Percentiles rank a stretch among this genome's conserved stretches.
Evolutionary conservation across 2,797 vertebrate genomes (phyloP).

Genomic region (Dermochelys coriacea): DNA sequence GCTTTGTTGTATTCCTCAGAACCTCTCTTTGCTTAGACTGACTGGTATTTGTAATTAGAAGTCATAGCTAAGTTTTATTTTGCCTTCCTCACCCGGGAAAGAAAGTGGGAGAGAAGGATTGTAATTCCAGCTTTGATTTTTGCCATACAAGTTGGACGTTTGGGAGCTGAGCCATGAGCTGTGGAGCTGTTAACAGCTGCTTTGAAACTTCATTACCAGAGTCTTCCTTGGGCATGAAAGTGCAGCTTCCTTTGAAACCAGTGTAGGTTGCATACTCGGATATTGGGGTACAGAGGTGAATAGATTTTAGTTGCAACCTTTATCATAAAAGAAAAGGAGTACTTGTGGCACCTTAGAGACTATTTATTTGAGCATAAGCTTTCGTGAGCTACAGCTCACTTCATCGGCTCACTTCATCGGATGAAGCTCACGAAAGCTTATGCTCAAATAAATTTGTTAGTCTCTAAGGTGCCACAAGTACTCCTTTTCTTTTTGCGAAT

Average conservation of each 20-base stretch:
- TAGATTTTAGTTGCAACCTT: neutral
- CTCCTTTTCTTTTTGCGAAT: no score
- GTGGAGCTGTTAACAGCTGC: neutral
- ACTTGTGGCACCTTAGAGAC: no score
- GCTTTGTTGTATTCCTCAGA: neutral
- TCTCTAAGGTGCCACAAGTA: no score
- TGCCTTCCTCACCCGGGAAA: neutral
- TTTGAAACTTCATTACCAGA: neutral
- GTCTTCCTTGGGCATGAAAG: neutral
- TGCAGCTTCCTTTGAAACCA: neutral
- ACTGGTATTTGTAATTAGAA: neutral
- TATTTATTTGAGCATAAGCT: no score
- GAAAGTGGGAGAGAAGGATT: neutral
- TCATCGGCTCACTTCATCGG: no score
- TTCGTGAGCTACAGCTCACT: no score
- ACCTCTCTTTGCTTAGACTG: neutral
- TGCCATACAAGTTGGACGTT: neutral
- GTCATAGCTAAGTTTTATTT: neutral
- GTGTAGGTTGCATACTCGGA: neutral
- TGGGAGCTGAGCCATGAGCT: neutral
- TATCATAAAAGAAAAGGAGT: no score
- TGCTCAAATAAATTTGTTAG: no score
- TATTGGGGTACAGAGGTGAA: neutral
- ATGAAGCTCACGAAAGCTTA: no score
- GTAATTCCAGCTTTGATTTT: neutral